Conservation (phyloP, 2,888 invertebrate genomes). For the Melanotus villosus region DNA sequence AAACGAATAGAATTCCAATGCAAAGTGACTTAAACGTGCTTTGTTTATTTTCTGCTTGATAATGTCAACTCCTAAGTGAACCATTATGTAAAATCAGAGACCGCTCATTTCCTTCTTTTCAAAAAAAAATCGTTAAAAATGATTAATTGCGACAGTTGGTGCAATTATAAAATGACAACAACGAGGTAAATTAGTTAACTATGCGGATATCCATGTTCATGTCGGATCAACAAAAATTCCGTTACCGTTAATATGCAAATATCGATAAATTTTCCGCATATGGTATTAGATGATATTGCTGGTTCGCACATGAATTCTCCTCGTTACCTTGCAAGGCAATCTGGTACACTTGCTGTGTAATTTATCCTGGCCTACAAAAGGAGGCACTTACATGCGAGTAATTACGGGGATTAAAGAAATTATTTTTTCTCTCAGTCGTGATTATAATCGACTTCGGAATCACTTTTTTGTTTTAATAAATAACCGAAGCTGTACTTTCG, state of each 20-base stretch:
- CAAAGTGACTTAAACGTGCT: not conserved
- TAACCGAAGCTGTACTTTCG: too few species aligned
- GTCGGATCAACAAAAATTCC: not conserved
- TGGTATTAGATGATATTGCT: not conserved
- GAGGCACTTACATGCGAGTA: not conserved
- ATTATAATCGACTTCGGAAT: too few species aligned
- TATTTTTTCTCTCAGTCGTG: too few species aligned
- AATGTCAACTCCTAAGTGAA: not conserved
- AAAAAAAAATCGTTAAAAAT: not conserved
- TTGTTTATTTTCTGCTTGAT: not conserved
- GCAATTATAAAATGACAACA: not conserved
- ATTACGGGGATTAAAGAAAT: too few species aligned
- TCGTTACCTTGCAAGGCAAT: constrained; percentile 19
- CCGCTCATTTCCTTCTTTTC: not conserved
- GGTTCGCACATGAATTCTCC: not conserved
- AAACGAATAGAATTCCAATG: not conserved
- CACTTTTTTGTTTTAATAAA: too few species aligned
- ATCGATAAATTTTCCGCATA: constrained; percentile 1
- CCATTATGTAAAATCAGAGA: not conserved
- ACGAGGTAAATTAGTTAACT: not conserved
- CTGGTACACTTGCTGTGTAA: not conserved
- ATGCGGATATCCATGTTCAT: constrained; percentile 7
- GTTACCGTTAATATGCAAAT: constrained; percentile 13
- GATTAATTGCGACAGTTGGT: not conserved
- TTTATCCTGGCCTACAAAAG: constrained; percentile 23